Percentiles rank a stretch among this genome's conserved stretches.
These are phyloP conservation scores for Haemorhous mexicanus DNA, from an alignment of 2,113 vertebrate species.

Conservation along the genomic window DNA sequence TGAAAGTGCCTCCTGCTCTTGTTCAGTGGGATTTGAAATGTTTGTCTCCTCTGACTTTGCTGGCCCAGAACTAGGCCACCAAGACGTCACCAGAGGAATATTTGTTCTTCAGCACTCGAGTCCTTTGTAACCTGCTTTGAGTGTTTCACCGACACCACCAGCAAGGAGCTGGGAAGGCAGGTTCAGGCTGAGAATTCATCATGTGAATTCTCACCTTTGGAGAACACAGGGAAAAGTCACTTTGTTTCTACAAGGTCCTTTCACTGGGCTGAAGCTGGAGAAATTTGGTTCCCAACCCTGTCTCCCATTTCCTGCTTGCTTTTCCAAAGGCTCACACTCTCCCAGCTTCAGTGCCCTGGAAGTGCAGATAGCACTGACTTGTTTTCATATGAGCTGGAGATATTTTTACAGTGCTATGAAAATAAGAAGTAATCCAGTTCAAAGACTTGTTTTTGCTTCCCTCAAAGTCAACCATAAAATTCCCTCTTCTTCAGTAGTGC, in stretches of 20 bases:
- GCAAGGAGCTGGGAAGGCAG: neutral
- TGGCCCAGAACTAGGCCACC: conserved; percentile 65
- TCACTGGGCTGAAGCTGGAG: neutral
- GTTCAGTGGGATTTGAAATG: neutral
- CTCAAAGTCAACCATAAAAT: conserved; percentile 43
- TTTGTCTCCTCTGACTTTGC: conserved; percentile 52
- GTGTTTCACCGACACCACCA: conserved; percentile 1
- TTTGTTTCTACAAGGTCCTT: neutral
- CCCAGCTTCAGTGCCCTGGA: neutral
- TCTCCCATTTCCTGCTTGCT: neutral
- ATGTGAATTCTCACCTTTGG: neutral
- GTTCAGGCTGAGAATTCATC: neutral
- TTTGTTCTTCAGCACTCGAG: conserved; percentile 33
- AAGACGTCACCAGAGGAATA: conserved; percentile 62
- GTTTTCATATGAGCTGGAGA: neutral
- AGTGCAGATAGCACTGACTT: neutral
- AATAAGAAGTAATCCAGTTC: conserved; percentile 6
- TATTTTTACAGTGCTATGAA: neutral
- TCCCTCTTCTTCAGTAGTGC: neutral
- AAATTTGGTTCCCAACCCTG: neutral
- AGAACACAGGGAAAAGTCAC: neutral
- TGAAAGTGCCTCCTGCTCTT: conserved; percentile 16
- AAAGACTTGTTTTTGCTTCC: conserved; percentile 17
- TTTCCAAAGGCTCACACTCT: neutral
- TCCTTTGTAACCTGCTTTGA: conserved; percentile 60